Percentiles rank a stretch among this genome's conserved stretches.
Conservation (phyloP, 1,140 invertebrate genomes). For the Zaprionus lachaisei region DNA sequence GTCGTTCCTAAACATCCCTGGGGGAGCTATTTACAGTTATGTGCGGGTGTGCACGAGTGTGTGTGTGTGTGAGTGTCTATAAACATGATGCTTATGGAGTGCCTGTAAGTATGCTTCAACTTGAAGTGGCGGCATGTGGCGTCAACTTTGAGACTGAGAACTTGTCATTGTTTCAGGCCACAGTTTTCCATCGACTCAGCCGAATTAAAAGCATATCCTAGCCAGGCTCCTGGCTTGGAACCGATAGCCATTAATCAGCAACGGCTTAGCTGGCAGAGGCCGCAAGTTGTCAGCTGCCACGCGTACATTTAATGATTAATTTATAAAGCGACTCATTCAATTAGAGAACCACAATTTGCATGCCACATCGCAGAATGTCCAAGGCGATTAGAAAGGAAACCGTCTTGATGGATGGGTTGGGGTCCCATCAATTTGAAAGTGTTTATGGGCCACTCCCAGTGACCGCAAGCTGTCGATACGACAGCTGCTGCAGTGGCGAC, state of each 20-base stretch:
- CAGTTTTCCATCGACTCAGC: constrained; percentile 45
- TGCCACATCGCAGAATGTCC: constrained; percentile 36
- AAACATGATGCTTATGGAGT: constrained; percentile 79
- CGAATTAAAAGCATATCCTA: constrained; percentile 58
- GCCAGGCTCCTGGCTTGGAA: neutral
- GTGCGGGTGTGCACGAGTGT: constrained; percentile 34
- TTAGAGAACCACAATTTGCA: constrained; percentile 70
- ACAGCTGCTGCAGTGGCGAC: constrained; percentile 68
- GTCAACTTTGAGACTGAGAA: constrained; percentile 11
- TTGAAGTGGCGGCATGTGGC: constrained; percentile 55
- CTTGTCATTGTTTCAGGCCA: constrained; percentile 61
- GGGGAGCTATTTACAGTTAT: constrained; percentile 80
- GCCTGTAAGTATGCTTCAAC: constrained; percentile 65
- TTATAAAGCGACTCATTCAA: constrained; percentile 66
- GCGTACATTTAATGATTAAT: constrained; percentile 76
- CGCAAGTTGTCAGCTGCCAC: constrained; percentile 68
- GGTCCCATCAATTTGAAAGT: constrained; percentile 72
- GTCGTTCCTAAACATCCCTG: constrained; percentile 83
- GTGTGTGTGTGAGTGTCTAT: constrained; percentile 69
- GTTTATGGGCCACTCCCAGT: constrained; percentile 61
- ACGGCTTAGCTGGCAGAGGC: constrained; percentile 46
- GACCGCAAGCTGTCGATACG: constrained; percentile 77
- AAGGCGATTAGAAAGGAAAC: neutral
- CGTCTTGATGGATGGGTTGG: constrained; percentile 62
- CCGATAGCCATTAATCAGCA: constrained; percentile 68